A percentile compares a stretch with the other conserved stretches of the same genome.
phyloP scores from a whole-genome alignment of 2,113 vertebrate species.

The Osmerus eperlanus region DNA sequence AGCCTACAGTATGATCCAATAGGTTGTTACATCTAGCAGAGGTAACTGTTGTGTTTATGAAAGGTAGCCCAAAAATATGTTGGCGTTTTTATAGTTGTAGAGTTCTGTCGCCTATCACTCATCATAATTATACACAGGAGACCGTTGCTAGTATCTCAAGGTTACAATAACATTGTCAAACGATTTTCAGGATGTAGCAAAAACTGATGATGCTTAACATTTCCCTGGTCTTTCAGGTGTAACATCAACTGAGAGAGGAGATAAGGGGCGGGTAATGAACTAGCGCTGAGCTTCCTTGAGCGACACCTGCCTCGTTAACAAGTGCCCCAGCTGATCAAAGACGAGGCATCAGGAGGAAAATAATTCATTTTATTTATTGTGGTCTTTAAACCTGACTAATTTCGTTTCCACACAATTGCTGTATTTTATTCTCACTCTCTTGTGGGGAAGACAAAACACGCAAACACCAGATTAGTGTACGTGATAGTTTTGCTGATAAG shows the following conservation, averaged over 20 bases:
- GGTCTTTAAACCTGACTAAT: constrained; percentile 45
- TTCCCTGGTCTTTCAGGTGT: constrained; percentile 38
- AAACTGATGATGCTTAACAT: constrained; percentile 31
- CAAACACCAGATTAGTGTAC: constrained; percentile 26
- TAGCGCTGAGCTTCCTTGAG: constrained; percentile 18
- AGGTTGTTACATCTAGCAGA: too few relatives aligned
- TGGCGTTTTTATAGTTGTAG: too few relatives aligned
- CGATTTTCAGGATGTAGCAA: not conserved
- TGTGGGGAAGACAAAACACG: constrained; percentile 39
- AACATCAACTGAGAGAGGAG: constrained; percentile 43
- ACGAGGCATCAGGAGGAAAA: constrained; percentile 28
- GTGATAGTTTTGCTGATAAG: constrained; percentile 35
- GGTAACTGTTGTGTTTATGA: too few relatives aligned
- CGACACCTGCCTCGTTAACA: constrained; percentile 44
- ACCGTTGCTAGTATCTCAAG: too few relatives aligned
- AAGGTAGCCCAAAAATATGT: too few relatives aligned
- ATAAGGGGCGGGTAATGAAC: constrained; percentile 43
- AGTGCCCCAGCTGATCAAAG: constrained; percentile 36
- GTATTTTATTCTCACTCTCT: constrained; percentile 38
- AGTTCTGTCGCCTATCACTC: too few relatives aligned
- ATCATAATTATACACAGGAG: too few relatives aligned
- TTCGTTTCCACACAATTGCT: constrained; percentile 37
- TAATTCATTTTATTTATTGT: constrained; percentile 36
- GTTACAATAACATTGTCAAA: too few relatives aligned
- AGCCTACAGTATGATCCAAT: too few relatives aligned